Conservation (phyloP, 37 sponge, comb jelly and placozoan species). For the Aphrocallistes beatrix region DNA sequence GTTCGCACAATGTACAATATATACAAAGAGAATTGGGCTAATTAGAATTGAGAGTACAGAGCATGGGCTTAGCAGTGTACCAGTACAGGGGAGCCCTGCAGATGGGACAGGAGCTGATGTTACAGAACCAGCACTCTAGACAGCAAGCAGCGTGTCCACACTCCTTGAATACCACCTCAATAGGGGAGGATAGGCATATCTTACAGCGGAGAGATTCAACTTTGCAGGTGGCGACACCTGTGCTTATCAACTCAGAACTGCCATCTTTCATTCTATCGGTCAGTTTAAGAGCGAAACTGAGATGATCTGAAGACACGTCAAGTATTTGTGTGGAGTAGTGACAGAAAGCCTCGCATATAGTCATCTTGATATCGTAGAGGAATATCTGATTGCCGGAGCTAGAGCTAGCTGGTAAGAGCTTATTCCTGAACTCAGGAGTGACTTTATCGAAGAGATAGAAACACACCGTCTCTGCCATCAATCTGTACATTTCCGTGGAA, state of each 20-base stretch:
- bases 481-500: not conserved
- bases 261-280: not conserved
- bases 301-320: not conserved
- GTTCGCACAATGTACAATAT: no score
- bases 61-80: not conserved
- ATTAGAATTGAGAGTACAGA: not conserved
- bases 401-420: not conserved
- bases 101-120: not conserved
- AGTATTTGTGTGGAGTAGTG: not conserved
- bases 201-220: not conserved
- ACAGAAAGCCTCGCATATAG: not conserved
- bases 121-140: not conserved
- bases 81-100: not conserved
- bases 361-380: not conserved
- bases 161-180: not conserved
- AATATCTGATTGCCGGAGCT: not conserved
- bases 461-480: slow-evolving; percentile 5
- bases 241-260: not conserved
- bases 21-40: not conserved
- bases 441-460: slow-evolving; percentile 11
- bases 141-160: slow-evolving; percentile 10
- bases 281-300: not conserved
- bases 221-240: not conserved
- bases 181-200: not conserved
- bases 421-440: not conserved